Base-by-base conservation (phyloP, 92 coral and sea anemone species). In the Phenganax stokvisi region DNA sequence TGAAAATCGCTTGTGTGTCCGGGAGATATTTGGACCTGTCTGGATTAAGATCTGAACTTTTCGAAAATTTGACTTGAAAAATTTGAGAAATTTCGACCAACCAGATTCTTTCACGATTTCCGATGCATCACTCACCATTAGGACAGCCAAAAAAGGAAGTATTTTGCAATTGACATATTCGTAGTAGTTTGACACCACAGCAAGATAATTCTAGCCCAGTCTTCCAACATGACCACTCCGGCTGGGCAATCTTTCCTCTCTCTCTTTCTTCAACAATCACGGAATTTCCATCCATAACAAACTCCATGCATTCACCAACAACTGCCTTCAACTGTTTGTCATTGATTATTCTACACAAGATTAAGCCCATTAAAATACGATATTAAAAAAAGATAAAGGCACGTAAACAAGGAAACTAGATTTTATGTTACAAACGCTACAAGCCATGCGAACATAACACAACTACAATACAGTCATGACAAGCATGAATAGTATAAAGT, bases 191-290 rank as follows among this genome's bases (percentile, higher is more conserved):
- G 37, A 94, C 96, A 12, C 98, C 98, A 84, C 87, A 94, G 84
- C 98, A 94, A 12, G 98, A 87, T 74, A 94, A 57, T 84, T 94
- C 98, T 56, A 94, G 85, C 27, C 98, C 98, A 82, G 97, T 89
- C 92, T 94, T 94, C 98, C 98, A 94, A 85, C 98, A 94, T 16
- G 98, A 92, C 98, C 97, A 94, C 87, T 94, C 98, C 15, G 92
- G 97, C 72, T 90, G 92, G 0, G 97, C 88, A 51, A 90, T 90
- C 16, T 86, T 85, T 2, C 91, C 85, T 9, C 90, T 79, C 82
- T 90, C 92, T 37, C 88, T 92, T 47, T 87, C 87, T 80, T 94
- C 97, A 17, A 89, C 87, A 9, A 86, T 91, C 17, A 84, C 89
- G 17, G 87, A 88, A 12, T 86, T 90, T 0, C 92, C 92, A 31